These are phyloP conservation scores for Drosophila melanogaster DNA, from an alignment of 1,140 invertebrate species.

Conservation along the genomic window Release_6_plus_ISO1_MT NT_037436.4:20962001-20962500, in stretches of 20 bases:
- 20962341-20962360: conserved; percentile 16
- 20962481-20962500: not conserved
- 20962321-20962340: conserved; percentile 59
- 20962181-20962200: conserved; percentile 28
- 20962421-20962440: not conserved
- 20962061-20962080: conserved; percentile 1
- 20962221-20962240: conserved; percentile 26
- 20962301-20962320: conserved; percentile 45
- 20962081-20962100: conserved; percentile 19
- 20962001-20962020: not conserved
- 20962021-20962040: conserved; percentile 42
- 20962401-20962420: conserved; percentile 57
- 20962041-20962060: conserved; percentile 48
- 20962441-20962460: conserved; percentile 10
- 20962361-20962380: conserved; percentile 63
- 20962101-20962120: conserved; percentile 18
- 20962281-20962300: conserved; percentile 67
- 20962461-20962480: not conserved
- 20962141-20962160: conserved; percentile 66
- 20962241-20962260: conserved; percentile 3
- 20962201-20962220: not conserved
- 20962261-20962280: conserved; percentile 2
- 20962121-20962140: conserved; percentile 15
- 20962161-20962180: not conserved
- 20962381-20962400: conserved; percentile 40